Percentiles rank a stretch among this genome's conserved stretches.
phyloP scores from a whole-genome alignment of 2,113 vertebrate species.

The Acrocephalus kingi region DNA sequence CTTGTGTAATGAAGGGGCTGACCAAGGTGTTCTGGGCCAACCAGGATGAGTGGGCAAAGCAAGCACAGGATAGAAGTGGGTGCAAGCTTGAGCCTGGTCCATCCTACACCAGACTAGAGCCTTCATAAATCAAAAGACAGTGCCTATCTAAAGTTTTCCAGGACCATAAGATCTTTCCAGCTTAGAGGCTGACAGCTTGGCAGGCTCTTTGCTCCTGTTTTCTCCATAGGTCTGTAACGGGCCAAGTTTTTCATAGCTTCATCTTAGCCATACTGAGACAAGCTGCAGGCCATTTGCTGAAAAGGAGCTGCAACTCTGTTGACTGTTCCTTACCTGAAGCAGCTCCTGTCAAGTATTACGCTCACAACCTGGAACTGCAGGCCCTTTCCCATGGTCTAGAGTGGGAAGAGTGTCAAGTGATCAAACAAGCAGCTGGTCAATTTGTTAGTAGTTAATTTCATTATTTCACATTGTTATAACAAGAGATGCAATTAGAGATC shows the following conservation, averaged over 20 bases:
- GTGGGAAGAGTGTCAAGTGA: background rate
- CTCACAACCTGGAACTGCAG: background rate
- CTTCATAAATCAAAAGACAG: background rate
- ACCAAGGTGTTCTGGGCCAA: background rate
- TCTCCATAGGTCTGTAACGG: background rate
- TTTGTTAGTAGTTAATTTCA: slow-evolving; percentile 1
- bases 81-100: background rate
- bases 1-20: rapidly evolving
- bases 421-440: background rate
- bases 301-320: background rate
- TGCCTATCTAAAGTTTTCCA: background rate
- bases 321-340: background rate
- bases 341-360: background rate
- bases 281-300: background rate
- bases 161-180: background rate
- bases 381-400: background rate
- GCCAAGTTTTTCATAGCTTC: background rate
- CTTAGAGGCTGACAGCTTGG: background rate
- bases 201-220: background rate
- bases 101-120: background rate
- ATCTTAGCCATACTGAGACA: background rate
- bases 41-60: background rate
- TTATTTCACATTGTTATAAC: background rate
- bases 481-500: background rate
- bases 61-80: background rate